phyloP scores from a whole-genome alignment of 2,113 vertebrate species.

The Diadophis punctatus region DNA sequence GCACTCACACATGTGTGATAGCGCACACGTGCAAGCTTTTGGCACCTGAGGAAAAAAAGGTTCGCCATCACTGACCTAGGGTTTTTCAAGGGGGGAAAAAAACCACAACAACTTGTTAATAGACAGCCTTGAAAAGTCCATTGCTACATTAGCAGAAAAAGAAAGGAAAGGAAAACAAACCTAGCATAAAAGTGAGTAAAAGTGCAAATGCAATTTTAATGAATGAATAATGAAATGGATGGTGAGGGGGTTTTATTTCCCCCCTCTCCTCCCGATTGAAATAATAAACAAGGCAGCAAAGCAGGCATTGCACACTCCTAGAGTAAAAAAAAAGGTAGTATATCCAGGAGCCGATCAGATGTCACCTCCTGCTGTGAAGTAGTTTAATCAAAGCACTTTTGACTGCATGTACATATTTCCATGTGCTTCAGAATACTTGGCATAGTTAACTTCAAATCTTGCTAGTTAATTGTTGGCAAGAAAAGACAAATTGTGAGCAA shows the following conservation, averaged over 20 bases:
- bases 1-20: too few relatives aligned
- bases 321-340: not conserved
- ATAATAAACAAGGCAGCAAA: not conserved
- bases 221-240: not conserved
- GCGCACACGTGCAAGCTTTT: too few relatives aligned
- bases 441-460: slow-evolving; percentile 93
- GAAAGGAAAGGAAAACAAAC: not conserved
- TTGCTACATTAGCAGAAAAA: not conserved
- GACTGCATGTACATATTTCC: slow-evolving; percentile 29
- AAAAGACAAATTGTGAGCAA: slow-evolving; percentile 96
- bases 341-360: not conserved
- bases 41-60: too few relatives aligned
- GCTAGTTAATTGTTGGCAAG: slow-evolving; percentile 92
- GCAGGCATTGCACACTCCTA: not conserved
- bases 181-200: not conserved
- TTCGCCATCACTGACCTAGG: not conserved
- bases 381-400: slow-evolving; percentile 28
- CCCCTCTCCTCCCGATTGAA: not conserved
- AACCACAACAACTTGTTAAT: not conserved
- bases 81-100: not conserved
- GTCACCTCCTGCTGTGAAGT: not conserved
- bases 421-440: slow-evolving; percentile 78
- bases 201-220: not conserved
- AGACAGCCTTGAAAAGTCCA: not conserved
- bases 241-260: not conserved